phyloP scores from a whole-genome alignment of 2,888 invertebrate species.

The Drosophila monieri region DNA sequence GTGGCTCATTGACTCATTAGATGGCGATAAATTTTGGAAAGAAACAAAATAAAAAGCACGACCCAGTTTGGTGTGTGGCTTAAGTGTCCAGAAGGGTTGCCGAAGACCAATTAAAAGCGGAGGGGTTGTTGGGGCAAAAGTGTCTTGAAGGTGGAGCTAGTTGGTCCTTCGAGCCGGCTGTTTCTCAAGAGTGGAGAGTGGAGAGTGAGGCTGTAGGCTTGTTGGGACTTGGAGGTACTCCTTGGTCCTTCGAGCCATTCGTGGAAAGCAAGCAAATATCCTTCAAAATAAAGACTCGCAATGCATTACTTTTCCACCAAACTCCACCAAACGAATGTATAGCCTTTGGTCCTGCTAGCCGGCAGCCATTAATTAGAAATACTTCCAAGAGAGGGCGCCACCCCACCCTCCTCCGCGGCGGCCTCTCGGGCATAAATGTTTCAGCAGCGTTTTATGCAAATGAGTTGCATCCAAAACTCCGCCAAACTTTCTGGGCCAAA shows the following conservation, averaged over 20 bases:
- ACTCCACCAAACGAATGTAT: background rate
- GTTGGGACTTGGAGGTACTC: too few relatives aligned
- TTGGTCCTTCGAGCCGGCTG: too few relatives aligned
- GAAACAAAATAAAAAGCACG: conserved; percentile 59
- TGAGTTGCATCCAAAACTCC: conserved; percentile 39
- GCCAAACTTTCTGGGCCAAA: conserved; percentile 10
- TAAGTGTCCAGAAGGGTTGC: background rate
- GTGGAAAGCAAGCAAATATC: too few relatives aligned
- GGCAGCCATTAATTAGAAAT: conserved; percentile 59
- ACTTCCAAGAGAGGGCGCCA: conserved; percentile 60
- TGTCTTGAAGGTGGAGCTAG: too few relatives aligned
- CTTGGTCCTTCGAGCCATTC: too few relatives aligned
- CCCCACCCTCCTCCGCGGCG: conserved; percentile 4
- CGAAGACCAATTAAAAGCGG: background rate
- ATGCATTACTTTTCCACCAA: too few relatives aligned
- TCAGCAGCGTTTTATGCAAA: conserved; percentile 56
- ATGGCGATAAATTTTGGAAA: conserved; percentile 60
- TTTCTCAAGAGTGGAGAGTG: too few relatives aligned
- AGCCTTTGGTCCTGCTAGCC: conserved; percentile 14
- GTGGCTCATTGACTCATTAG: conserved; percentile 70
- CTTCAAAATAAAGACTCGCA: too few relatives aligned
- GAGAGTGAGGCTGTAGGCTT: too few relatives aligned
- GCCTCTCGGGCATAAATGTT: conserved; percentile 48
- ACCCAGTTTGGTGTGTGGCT: conserved; percentile 6
- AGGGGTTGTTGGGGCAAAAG: conserved; percentile 1